Evolutionary conservation across 2,797 vertebrate genomes (phyloP).

Genomic region (Clarias pachynema): DNA sequence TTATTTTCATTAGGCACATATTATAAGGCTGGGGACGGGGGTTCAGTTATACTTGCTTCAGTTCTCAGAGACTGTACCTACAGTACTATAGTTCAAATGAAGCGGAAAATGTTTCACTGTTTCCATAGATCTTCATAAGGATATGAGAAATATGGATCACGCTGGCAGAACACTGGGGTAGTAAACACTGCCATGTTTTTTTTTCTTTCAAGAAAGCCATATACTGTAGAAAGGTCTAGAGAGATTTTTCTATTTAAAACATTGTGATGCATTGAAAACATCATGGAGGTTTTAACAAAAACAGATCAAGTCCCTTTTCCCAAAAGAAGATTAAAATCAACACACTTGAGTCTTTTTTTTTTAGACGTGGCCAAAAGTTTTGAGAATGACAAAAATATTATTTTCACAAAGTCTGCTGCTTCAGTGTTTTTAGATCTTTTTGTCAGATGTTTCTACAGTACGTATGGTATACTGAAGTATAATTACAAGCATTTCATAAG

Average conservation of each 20-base stretch:
- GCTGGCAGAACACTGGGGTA: not conserved
- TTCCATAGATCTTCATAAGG: not conserved
- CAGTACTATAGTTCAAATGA: not conserved
- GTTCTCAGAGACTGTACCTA: not conserved
- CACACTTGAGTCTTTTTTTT: too few species aligned
- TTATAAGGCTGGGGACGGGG: not conserved
- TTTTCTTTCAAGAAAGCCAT: not conserved
- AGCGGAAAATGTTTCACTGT: not conserved
- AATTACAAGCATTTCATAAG: too few species aligned
- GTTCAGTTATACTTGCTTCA: not conserved
- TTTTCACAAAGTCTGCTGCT: too few species aligned
- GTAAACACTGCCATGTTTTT: not conserved
- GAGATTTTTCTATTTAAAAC: not conserved
- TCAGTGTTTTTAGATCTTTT: too few species aligned
- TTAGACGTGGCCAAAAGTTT: too few species aligned
- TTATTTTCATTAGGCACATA: not conserved
- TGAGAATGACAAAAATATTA: too few species aligned
- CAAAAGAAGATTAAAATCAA: not conserved
- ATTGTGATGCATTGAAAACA: not conserved
- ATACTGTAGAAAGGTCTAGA: not conserved
- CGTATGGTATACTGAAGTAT: too few species aligned
- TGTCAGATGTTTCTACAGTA: too few species aligned
- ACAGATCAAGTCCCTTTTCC: not conserved
- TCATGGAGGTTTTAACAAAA: slow-evolving; percentile 4
- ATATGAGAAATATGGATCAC: not conserved